Conservation (phyloP, 2,888 invertebrate species). For the Drosophila hawaiiensis region DNA sequence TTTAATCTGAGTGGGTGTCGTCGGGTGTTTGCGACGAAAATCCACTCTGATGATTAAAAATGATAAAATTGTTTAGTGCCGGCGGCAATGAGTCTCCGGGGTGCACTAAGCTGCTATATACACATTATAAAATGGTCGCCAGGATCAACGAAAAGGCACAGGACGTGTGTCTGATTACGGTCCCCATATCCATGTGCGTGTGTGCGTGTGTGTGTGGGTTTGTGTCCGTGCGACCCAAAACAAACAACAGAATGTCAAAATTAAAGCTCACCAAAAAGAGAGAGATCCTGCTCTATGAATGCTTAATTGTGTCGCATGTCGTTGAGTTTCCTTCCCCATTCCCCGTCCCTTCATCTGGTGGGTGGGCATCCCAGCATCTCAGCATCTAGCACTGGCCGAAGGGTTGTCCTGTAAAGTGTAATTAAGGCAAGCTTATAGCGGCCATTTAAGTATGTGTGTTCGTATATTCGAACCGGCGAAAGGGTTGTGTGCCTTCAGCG, state of each 20-base stretch:
- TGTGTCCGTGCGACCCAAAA: slow-evolving; percentile 47
- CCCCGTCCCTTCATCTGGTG: slow-evolving; percentile 12
- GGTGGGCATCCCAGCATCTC: slow-evolving; percentile 29
- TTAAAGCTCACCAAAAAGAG: slow-evolving; percentile 68
- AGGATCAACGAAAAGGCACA: slow-evolving; percentile 71
- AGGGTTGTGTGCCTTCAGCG: slow-evolving; percentile 76
- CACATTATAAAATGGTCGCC: slow-evolving; percentile 85
- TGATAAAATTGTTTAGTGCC: slow-evolving; percentile 84
- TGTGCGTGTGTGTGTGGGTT: slow-evolving; percentile 7
- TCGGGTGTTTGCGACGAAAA: slow-evolving; percentile 47
- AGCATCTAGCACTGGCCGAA: slow-evolving; percentile 31
- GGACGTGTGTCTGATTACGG: slow-evolving; percentile 73
- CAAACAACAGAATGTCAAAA: slow-evolving; percentile 78
- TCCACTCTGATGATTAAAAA: slow-evolving; percentile 84
- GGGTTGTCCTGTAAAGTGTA: slow-evolving; percentile 63
- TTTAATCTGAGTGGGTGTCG: slow-evolving; percentile 80
- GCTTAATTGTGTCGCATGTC: slow-evolving; percentile 74
- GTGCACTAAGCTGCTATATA: slow-evolving; percentile 85
- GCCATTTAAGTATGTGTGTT: slow-evolving; percentile 55
- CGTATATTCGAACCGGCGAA: slow-evolving; percentile 37
- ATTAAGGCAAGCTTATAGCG: slow-evolving; percentile 77
- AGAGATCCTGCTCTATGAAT: slow-evolving; percentile 71
- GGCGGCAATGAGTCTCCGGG: slow-evolving; percentile 81
- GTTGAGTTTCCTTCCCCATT: slow-evolving; percentile 6
- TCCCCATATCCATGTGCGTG: slow-evolving; percentile 24